Conservation (phyloP, 2,113 vertebrate species). For the Microcebus murinus region DNA sequence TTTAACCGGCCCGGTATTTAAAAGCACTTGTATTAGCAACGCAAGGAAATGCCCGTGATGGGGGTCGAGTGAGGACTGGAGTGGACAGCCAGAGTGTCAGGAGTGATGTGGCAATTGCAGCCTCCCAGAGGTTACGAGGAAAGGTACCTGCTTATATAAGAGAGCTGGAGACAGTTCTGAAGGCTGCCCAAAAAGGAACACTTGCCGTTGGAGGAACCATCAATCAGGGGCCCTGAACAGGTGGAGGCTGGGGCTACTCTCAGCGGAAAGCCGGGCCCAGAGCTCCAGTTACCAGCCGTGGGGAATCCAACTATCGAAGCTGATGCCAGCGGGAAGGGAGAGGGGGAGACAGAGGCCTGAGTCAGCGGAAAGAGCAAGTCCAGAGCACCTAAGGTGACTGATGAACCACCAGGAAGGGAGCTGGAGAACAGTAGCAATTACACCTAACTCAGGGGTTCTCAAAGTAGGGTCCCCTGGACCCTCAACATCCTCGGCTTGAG, state of each 20-base stretch:
- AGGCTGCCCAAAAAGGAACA: constrained; percentile 66
- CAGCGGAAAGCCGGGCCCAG: constrained; percentile 24
- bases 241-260: constrained; percentile 55
- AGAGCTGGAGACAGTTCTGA: constrained; percentile 52
- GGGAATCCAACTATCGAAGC: not conserved
- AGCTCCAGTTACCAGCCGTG: constrained; percentile 66
- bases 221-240: constrained; percentile 75
- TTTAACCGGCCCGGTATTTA: not conserved
- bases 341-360: constrained; percentile 20
- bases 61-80: not conserved
- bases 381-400: constrained; percentile 74
- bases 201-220: constrained; percentile 4
- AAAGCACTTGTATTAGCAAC: not conserved
- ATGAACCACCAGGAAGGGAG: not conserved
- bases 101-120: not conserved
- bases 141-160: constrained; percentile 64
- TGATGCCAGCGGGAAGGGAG: constrained; percentile 49
- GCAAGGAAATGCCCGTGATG: not conserved
- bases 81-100: not conserved
- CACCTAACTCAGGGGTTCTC: not conserved
- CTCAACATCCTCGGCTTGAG: not conserved
- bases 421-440: not conserved
- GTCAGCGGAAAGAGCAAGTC: constrained; percentile 48
- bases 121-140: constrained; percentile 14
- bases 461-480: not conserved